Conservation (phyloP, 1,140 invertebrate genomes). For the Neodiprion fabricii region DNA sequence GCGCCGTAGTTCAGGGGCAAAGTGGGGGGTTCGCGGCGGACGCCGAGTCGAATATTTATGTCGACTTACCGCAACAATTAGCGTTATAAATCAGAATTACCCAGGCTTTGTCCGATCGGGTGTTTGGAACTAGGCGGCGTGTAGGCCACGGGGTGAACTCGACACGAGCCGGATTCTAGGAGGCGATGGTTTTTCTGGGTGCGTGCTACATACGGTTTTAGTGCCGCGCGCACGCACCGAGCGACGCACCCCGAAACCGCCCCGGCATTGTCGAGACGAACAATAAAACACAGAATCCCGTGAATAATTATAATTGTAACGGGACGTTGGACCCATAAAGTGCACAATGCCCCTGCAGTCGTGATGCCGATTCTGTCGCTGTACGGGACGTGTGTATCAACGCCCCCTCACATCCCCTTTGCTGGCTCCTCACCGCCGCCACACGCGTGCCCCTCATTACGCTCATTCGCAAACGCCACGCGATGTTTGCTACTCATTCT, state of each 20-base stretch:
- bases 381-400: background rate
- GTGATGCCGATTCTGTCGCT: conserved; percentile 22
- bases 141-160: no score
- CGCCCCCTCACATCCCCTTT: conserved; percentile 31
- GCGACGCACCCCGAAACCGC: background rate
- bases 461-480: conserved; percentile 34
- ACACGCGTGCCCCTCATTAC: conserved; percentile 46
- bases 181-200: background rate
- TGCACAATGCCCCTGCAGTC: conserved; percentile 48
- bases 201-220: conserved; percentile 10
- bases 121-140: background rate
- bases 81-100: conserved; percentile 2
- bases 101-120: background rate
- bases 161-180: no score
- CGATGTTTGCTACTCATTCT: conserved; percentile 42
- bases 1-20: no score
- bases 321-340: conserved; percentile 55
- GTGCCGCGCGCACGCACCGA: background rate
- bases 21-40: background rate
- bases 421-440: conserved; percentile 15
- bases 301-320: conserved; percentile 56
- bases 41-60: conserved; percentile 7
- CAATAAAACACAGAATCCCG: conserved; percentile 59
- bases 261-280: background rate
- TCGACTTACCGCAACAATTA: conserved; percentile 7